These are phyloP conservation scores for Coryphaenoides rupestris DNA, from an alignment of 2,113 vertebrate species.

Conservation along the genomic window DNA sequence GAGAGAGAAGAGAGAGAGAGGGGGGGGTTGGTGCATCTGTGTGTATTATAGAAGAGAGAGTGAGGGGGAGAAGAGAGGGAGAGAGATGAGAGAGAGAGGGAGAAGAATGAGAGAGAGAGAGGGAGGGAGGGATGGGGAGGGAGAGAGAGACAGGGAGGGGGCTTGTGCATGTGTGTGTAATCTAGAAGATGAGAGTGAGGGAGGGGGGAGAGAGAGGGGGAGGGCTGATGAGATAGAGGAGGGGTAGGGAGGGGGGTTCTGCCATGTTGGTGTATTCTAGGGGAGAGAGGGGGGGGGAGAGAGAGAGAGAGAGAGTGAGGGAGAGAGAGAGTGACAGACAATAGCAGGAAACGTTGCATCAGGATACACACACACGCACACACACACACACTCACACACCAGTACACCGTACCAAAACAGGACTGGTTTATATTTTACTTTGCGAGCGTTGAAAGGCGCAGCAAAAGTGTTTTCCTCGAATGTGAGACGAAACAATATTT, in stretches of 20 bases:
- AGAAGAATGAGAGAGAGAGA: constrained; percentile 3
- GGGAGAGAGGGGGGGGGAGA: neutral
- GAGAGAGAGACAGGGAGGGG: constrained; percentile 45
- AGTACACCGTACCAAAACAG: constrained; percentile 37
- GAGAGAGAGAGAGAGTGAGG: constrained; percentile 4
- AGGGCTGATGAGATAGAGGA: too few relatives aligned
- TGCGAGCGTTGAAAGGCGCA: constrained; percentile 2
- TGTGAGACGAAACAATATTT: neutral
- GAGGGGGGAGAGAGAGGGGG: constrained; percentile 24
- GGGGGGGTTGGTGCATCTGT: too few relatives aligned
- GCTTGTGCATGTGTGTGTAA: too few relatives aligned
- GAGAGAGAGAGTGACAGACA: constrained; percentile 51
- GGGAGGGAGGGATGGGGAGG: constrained; percentile 16
- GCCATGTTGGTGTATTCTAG: too few relatives aligned
- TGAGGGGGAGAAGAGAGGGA: neutral
- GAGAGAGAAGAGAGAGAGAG: too few relatives aligned
- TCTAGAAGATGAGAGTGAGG: constrained; percentile 1
- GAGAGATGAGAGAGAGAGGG: too few relatives aligned
- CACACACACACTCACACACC: too few relatives aligned
- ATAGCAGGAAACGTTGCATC: constrained; percentile 68
- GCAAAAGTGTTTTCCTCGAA: neutral
- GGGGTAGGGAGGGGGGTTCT: too few relatives aligned
- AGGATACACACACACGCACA: constrained; percentile 39
- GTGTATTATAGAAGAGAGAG: neutral
- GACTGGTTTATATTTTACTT: constrained; percentile 22